Percentiles rank a stretch among this genome's conserved stretches.
Evolutionary conservation across 2,113 vertebrate species (phyloP).

Genomic region (Cryptomyrus ogoouensis): DNA sequence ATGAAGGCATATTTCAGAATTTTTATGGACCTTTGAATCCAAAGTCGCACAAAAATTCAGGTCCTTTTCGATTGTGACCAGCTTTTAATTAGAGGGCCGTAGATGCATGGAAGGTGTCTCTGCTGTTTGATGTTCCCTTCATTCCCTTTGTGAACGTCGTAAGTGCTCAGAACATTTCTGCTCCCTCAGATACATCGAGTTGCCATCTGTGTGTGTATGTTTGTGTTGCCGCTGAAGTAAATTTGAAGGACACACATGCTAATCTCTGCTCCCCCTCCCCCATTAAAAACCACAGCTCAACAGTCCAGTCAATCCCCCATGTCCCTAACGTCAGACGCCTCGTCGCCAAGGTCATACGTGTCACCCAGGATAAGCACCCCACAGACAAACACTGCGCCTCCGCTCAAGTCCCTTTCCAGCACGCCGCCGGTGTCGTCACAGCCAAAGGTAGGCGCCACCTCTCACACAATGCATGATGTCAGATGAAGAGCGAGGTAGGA

Average conservation of each 20-base stretch:
- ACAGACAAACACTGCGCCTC: constrained; percentile 76
- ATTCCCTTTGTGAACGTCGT: neutral
- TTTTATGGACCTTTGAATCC: neutral
- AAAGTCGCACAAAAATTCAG: neutral
- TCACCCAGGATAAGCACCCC: constrained; percentile 93
- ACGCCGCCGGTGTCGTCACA: constrained; percentile 74
- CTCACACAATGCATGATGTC: accelerated
- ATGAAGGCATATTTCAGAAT: neutral
- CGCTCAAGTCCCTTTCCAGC: constrained; percentile 71
- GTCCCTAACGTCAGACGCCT: constrained; percentile 90
- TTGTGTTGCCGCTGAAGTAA: neutral
- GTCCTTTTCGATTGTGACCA: neutral
- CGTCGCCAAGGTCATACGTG: constrained; percentile 89
- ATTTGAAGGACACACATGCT: neutral
- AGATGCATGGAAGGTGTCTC: neutral
- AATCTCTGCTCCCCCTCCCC: neutral
- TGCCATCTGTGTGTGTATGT: neutral
- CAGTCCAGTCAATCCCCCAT: constrained; percentile 93
- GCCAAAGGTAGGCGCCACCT: constrained; percentile 68
- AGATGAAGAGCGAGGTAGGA: too few species aligned
- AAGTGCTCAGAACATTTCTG: neutral
- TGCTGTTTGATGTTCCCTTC: neutral
- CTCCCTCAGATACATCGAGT: neutral
- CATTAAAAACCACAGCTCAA: constrained; percentile 62
- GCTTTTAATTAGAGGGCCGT: neutral